phyloP scores from a whole-genome alignment of 2,797 vertebrate species.

The Rhadinocentrus ornatus region DNA sequence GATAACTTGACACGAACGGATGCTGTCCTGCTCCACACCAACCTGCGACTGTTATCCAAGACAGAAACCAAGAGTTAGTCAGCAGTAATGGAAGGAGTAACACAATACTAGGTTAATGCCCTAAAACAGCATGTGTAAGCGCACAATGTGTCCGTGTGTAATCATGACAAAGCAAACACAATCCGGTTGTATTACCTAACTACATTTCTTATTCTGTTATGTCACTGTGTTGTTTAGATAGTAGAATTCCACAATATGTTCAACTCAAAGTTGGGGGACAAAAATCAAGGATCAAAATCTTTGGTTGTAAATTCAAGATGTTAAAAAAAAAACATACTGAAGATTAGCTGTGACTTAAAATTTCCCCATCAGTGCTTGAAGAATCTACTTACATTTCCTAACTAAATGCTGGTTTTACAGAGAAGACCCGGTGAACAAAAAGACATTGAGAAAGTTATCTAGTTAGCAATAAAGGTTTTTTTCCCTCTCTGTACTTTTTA shows the following conservation, averaged over 20 bases:
- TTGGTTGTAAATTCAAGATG: not conserved
- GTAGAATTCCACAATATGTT: slow-evolving; percentile 30
- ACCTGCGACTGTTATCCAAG: slow-evolving; percentile 68
- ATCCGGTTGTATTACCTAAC: slow-evolving; percentile 54
- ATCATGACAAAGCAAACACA: slow-evolving; percentile 59
- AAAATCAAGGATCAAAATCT: not conserved
- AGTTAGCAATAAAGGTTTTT: not conserved
- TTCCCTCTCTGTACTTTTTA: not conserved
- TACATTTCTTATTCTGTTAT: slow-evolving; percentile 50
- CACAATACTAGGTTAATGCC: slow-evolving; percentile 61
- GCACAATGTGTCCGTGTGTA: slow-evolving; percentile 26
- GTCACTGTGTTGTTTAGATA: slow-evolving; percentile 53
- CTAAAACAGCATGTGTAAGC: slow-evolving; percentile 49
- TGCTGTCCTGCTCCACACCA: slow-evolving; percentile 18
- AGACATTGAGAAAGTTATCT: not conserved
- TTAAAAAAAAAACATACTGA: not conserved
- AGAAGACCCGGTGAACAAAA: not conserved
- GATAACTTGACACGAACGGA: slow-evolving; percentile 73
- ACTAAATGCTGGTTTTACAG: not conserved
- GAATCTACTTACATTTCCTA: not conserved
- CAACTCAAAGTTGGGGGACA: slow-evolving; percentile 8
- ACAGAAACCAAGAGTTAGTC: slow-evolving; percentile 68
- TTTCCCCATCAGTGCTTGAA: not conserved
- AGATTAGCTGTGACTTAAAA: not conserved
- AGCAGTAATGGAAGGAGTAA: slow-evolving; percentile 79